These are phyloP conservation scores for Sebastes hopkinsi DNA, from an alignment of 2,797 vertebrate species.

Conservation along the genomic window DNA sequence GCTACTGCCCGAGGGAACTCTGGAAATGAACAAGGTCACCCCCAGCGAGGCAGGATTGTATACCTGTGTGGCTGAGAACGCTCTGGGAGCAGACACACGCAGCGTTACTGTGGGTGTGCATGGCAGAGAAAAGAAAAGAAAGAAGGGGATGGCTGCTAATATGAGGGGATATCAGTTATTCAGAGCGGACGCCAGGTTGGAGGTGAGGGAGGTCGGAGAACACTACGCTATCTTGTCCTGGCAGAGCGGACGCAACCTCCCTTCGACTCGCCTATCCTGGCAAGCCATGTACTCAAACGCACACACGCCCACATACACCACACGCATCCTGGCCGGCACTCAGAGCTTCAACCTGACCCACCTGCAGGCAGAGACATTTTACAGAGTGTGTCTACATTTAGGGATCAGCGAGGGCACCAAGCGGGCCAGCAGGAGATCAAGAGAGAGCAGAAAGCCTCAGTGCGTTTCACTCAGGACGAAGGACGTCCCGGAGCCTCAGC, in stretches of 20 bases:
- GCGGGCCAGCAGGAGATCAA: constrained; percentile 38
- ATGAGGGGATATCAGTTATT: constrained; percentile 35
- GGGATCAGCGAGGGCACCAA: constrained; percentile 78
- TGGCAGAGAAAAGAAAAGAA: constrained; percentile 55
- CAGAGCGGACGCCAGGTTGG: constrained; percentile 45
- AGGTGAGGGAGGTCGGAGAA: constrained; percentile 83
- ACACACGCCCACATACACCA: constrained; percentile 71
- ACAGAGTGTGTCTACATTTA: constrained; percentile 90
- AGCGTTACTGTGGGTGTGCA: constrained; percentile 86
- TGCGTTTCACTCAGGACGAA: constrained; percentile 92
- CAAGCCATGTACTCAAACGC: constrained; percentile 75
- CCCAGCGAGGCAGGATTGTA: constrained; percentile 88
- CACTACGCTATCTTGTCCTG: constrained; percentile 89
- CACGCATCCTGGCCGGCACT: constrained; percentile 89
- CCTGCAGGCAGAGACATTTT: constrained; percentile 89
- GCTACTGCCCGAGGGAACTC: constrained; percentile 89
- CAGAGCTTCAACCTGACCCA: constrained; percentile 92
- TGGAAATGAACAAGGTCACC: constrained; percentile 88
- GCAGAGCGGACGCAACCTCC: constrained; percentile 86
- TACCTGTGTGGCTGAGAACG: constrained; percentile 96
- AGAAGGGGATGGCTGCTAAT: constrained; percentile 23
- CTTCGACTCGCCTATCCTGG: constrained; percentile 92
- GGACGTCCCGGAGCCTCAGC: constrained; percentile 67
- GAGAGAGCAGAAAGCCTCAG: constrained; percentile 54
- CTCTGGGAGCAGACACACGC: constrained; percentile 92